Base-by-base conservation (phyloP, 2,888 invertebrate species). In the Polia nebulosa region DNA sequence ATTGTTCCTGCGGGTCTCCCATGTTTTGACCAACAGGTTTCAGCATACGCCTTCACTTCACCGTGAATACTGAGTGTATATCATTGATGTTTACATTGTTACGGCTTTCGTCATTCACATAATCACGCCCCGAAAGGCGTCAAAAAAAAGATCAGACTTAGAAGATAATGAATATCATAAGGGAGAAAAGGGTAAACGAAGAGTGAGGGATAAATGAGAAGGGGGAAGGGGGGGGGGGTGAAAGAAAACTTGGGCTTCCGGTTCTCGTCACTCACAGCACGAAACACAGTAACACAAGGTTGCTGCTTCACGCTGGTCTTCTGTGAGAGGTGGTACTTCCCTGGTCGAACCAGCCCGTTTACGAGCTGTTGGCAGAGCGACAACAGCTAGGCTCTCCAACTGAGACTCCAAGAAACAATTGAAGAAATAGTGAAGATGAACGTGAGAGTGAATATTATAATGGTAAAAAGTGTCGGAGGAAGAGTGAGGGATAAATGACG, bases 291-390 rank as follows among this genome's bases (percentile, higher is more conserved):
- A 53, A 60, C 47, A 29, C 29, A 34, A 45, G 13, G 34, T 64
- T 53, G 11, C 49, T 58, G n/a, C 22, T 20, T 36, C 1, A 27
- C 44, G 32, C 9, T 13, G 56, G 64, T 72, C 6, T 58, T 11
- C 36, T 32, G 65, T 57, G 57, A 32, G 59, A 66, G 72, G 72
- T 75, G 64, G 71, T 70, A 58, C 67, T 58, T 32, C 61, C 61
- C 68, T 47, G 65, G 65, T 41, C 49, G 71, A 76, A 59, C 60
- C 59, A 47, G 56, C 56, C 69, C 56, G 11, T 20, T 29, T 52
- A 3, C n/a, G 36, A 52, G 61, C 61, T 45, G 41, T 0, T 49
- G 41, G 25, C 57, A 44, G 15, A 11, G 1, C 25, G 20, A 51
- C n/a, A 51, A 20, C 29, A 59, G 55, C 66, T 55, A 34, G 59